Evolutionary conservation across 2,888 invertebrate genomes (phyloP), one percentile per base, ranked within the genome.

Genomic region (Sarcophaga carnaria): DNA sequence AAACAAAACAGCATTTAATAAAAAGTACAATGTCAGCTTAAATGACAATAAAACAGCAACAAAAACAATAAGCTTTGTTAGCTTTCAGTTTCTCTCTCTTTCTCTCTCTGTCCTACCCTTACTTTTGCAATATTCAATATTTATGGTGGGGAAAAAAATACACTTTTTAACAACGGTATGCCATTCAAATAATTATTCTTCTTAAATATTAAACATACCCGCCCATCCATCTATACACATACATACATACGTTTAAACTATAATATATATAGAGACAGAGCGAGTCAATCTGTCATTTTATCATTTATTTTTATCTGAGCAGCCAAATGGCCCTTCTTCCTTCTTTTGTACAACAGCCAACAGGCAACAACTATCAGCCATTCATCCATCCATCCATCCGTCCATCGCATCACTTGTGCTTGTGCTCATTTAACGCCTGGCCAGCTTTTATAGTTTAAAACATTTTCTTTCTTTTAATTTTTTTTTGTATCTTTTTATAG

Each of bases 381-480:
- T 54, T 14, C 54, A 54, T 54, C 17, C 17, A 12, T 54, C 8
- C 37, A 54, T 54, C 17, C 54, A 12, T 54, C 17, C 54, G 10
- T 54, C 54, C 5, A 12, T 54, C 8, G 37, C 10, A 37, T 37
- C 37, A 37, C 10, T 37, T 37, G 37, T 74, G 69, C 49, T 72
- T 60, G 60, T 74, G 80, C 80, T 80, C 80, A 80, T 80, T 80
- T 75, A 80, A 80, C 62, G 80, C 66, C 62, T 80, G 80, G 62
- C 62, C 74, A 80, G 60, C 54, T n/a, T 74, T 75, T 67, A 80
- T 67, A 25, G 62, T 22, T 77, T n/a, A 20, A 45, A 8, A 66
- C 3, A 66, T 11, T 66, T 14, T 37, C 27, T 27, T 17, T 37
- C 4, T 10, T 37, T 37, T 37, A 37, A 37, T 10, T 37, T 10